A percentile compares a stretch with the other conserved stretches of the same genome.
These are phyloP conservation scores for Teleopsis dalmanni DNA, from an alignment of 1,140 invertebrate genomes.

Conservation along the genomic window DNA sequence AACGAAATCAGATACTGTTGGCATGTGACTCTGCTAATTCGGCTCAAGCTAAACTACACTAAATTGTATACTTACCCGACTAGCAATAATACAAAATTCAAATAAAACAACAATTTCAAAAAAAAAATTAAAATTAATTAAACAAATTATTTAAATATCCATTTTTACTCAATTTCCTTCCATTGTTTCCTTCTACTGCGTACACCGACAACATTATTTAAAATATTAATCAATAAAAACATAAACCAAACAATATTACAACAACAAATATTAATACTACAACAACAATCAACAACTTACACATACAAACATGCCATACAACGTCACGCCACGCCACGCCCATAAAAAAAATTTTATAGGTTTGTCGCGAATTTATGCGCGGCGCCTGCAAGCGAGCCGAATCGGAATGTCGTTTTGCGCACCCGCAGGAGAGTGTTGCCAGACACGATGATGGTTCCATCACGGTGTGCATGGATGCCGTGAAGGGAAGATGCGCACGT, in stretches of 20 bases:
- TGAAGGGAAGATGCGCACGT: constrained; percentile 93
- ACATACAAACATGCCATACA: not conserved
- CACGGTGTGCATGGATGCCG: constrained; percentile 98
- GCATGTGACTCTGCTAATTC: constrained; percentile 3
- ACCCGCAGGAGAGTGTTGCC: constrained; percentile 88
- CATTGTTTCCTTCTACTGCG: constrained; percentile 40
- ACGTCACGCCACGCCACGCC: not conserved
- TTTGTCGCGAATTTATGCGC: constrained; percentile 97
- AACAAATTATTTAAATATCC: constrained; percentile 8
- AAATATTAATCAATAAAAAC: not conserved
- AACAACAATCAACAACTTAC: not conserved
- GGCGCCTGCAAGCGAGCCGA: constrained; percentile 93
- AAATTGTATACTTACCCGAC: constrained; percentile 15
- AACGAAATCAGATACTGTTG: too few species aligned
- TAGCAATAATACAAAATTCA: constrained; percentile 9
- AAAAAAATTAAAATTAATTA: constrained; percentile 16
- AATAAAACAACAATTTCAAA: constrained; percentile 15
- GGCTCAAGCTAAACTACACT: too few species aligned
- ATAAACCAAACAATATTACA: constrained; percentile 12
- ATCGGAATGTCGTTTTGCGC: constrained; percentile 94
- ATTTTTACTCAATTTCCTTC: constrained; percentile 42
- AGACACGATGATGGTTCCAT: constrained; percentile 91
- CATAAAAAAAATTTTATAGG: constrained; percentile 51
- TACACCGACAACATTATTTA: constrained; percentile 9
- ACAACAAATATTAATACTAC: constrained; percentile 10